These are phyloP conservation scores for Plagodis dolabraria DNA, from an alignment of 2,888 invertebrate species.

Conservation along the genomic window DNA sequence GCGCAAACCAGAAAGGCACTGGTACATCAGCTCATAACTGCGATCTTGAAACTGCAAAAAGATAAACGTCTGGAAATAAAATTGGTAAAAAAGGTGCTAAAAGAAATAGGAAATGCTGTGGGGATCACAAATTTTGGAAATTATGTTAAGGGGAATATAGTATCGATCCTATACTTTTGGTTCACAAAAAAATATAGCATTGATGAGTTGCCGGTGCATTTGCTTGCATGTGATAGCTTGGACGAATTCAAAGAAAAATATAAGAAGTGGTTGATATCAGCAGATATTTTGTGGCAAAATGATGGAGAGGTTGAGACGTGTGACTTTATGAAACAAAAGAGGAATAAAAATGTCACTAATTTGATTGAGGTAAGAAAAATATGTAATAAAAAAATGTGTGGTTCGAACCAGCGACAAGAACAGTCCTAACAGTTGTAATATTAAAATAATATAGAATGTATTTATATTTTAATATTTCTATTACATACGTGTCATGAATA, in stretches of 20 bases:
- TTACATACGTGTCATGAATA: no score
- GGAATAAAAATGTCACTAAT: slow-evolving; percentile 42
- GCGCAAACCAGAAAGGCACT: slow-evolving; percentile 79
- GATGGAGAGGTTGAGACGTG: slow-evolving; percentile 60
- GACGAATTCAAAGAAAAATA: slow-evolving; percentile 72
- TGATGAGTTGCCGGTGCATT: slow-evolving; percentile 69
- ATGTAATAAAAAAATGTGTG: neutral
- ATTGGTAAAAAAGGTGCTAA: slow-evolving; percentile 73
- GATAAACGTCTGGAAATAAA: slow-evolving; percentile 75
- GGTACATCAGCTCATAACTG: slow-evolving; percentile 80
- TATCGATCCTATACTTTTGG: slow-evolving; percentile 80
- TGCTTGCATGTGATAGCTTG: slow-evolving; percentile 64
- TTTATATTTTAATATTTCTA: no score
- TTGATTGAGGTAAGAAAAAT: slow-evolving; percentile 40
- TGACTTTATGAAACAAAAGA: slow-evolving; percentile 51
- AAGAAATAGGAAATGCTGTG: slow-evolving; percentile 57
- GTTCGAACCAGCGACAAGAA: no score
- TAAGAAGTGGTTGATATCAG: slow-evolving; percentile 74
- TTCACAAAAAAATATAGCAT: slow-evolving; percentile 61
- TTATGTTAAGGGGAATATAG: slow-evolving; percentile 72
- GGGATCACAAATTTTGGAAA: slow-evolving; percentile 52
- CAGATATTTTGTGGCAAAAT: slow-evolving; percentile 68
- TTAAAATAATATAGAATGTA: no score
- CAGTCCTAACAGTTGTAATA: no score
- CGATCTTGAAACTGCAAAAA: slow-evolving; percentile 80